phyloP scores from a whole-genome alignment of 2,888 invertebrate genomes.

The Thalpophila matura region DNA sequence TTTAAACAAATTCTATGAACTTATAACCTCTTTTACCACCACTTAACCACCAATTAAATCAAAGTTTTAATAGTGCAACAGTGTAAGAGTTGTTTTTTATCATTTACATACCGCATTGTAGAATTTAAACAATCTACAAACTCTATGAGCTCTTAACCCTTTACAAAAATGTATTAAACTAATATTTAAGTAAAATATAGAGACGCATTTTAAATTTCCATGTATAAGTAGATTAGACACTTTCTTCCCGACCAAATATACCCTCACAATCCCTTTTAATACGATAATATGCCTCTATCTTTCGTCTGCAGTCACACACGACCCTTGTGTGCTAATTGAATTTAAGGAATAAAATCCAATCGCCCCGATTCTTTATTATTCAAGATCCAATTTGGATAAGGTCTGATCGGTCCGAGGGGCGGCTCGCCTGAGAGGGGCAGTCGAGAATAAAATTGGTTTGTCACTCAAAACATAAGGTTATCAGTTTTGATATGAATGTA shows the following conservation, averaged over 20 bases:
- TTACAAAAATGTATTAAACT: not conserved
- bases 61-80: not conserved
- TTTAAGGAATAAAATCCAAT: slow-evolving; percentile 92
- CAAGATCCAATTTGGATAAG: slow-evolving; percentile 92
- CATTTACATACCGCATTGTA: not conserved
- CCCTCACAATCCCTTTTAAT: slow-evolving; percentile 86
- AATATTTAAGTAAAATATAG: slow-evolving; percentile 10
- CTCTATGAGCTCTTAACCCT: not conserved
- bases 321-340: slow-evolving; percentile 91
- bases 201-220: slow-evolving; percentile 54
- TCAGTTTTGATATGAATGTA: slow-evolving; percentile 69
- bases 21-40: slow-evolving; percentile 16
- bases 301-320: slow-evolving; percentile 89
- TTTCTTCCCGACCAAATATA: slow-evolving; percentile 74
- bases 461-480: slow-evolving; percentile 91
- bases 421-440: slow-evolving; percentile 81
- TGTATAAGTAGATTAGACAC: slow-evolving; percentile 55
- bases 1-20: slow-evolving; percentile 15
- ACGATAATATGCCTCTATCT: slow-evolving; percentile 89
- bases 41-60: too few species aligned
- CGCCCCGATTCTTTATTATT: slow-evolving; percentile 91
- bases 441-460: slow-evolving; percentile 91
- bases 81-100: not conserved
- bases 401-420: slow-evolving; percentile 88
- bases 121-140: not conserved